These are phyloP conservation scores for Darevskia mixta DNA, from an alignment of 2,797 vertebrate species.

Conservation along the genomic window DNA sequence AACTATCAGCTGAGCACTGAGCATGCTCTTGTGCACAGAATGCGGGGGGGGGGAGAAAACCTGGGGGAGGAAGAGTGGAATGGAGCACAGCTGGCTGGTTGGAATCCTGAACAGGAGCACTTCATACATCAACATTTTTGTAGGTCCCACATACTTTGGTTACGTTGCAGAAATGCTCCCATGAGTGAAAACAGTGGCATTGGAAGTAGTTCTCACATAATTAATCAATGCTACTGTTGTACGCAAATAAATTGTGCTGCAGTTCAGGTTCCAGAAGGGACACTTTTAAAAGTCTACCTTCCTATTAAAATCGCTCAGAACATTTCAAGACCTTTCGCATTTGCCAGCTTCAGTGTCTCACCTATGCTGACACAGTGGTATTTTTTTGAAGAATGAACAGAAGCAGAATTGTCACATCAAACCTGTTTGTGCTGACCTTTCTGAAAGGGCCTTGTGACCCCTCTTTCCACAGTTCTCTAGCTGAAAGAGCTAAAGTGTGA, in stretches of 20 bases:
- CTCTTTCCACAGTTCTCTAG: not conserved
- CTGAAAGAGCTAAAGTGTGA: conserved; percentile 6
- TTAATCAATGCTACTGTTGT: not conserved
- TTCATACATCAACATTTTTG: not conserved
- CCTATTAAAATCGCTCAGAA: not conserved
- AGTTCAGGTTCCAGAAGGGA: not conserved
- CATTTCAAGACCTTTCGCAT: not conserved
- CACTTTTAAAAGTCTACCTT: not conserved
- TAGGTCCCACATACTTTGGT: not conserved
- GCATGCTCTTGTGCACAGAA: not conserved
- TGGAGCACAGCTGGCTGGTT: not conserved
- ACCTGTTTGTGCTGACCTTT: not conserved
- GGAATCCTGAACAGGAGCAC: not conserved
- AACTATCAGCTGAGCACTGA: not conserved
- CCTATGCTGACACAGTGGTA: not conserved
- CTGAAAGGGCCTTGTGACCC: not conserved
- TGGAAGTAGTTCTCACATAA: not conserved
- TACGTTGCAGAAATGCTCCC: not conserved
- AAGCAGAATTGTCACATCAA: conserved; percentile 13
- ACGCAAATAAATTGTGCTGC: not conserved
- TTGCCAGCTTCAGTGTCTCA: conserved; percentile 8
- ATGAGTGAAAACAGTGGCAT: not conserved
- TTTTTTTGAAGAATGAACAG: conserved; percentile 16
- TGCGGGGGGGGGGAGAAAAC: not conserved
- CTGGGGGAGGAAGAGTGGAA: not conserved